A percentile compares a stretch with the other conserved stretches of the same genome.
Conservation (phyloP, 2,888 invertebrate species). For the Lepidocyrtoides sp. region DNA sequence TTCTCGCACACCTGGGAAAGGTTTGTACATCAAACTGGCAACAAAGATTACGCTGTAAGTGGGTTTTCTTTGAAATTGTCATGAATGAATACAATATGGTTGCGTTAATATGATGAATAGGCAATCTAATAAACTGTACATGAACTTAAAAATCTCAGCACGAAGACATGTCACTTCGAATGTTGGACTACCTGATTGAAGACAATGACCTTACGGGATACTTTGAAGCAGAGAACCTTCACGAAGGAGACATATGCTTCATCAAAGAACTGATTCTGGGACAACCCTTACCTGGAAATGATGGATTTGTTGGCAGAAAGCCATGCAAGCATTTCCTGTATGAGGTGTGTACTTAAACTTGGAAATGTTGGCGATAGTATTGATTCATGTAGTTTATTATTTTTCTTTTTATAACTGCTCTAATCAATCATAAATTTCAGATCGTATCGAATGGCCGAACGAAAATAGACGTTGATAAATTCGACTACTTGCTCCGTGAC, state of each 20-base stretch:
- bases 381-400: too few relatives aligned
- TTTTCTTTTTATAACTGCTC: too few relatives aligned
- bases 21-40: conserved; percentile 73
- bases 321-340: conserved; percentile 88
- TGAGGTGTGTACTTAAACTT: conserved; percentile 87
- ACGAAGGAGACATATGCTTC: conserved; percentile 86
- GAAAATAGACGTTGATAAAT: conserved; percentile 90
- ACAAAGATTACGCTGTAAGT: conserved; percentile 73
- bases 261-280: conserved; percentile 88
- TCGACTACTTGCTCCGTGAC: conserved; percentile 90
- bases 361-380: too few relatives aligned
- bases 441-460: conserved; percentile 89
- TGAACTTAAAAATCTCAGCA: too few relatives aligned
- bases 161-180: conserved; percentile 87
- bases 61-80: too few relatives aligned
- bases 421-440: conserved; percentile 86
- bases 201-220: conserved; percentile 86
- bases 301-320: conserved; percentile 85
- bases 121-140: too few relatives aligned
- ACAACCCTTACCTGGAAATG: conserved; percentile 75
- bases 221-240: conserved; percentile 86
- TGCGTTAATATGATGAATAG: too few relatives aligned
- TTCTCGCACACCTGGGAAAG: conserved; percentile 90
- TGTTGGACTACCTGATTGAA: conserved; percentile 87
- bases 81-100: not conserved